These are phyloP conservation scores for Graptemys geographica DNA, from an alignment of 2,797 vertebrate species.

Conservation along the genomic window DNA sequence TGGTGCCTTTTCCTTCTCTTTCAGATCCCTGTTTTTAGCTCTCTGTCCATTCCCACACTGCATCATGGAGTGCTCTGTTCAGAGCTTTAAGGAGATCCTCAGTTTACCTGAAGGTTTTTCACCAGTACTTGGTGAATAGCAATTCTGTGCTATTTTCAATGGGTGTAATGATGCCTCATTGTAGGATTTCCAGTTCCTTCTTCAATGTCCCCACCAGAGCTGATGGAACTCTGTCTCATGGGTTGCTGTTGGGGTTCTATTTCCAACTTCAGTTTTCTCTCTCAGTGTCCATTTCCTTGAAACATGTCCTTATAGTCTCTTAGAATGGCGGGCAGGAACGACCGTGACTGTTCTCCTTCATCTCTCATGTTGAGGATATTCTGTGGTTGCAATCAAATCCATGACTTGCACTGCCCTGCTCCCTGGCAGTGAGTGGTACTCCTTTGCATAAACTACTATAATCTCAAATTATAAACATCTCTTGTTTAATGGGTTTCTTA, in stretches of 20 bases:
- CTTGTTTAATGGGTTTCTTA: background rate
- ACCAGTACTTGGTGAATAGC: too few relatives aligned
- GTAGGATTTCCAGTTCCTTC: background rate
- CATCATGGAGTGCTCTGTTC: background rate
- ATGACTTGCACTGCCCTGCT: background rate
- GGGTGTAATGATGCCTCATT: background rate
- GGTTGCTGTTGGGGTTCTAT: background rate
- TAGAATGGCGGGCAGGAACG: background rate
- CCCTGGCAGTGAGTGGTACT: background rate
- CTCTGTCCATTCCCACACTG: background rate
- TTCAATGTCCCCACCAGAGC: background rate
- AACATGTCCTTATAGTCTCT: background rate
- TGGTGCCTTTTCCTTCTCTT: background rate
- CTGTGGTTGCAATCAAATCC: background rate
- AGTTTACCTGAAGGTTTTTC: background rate
- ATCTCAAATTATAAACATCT: background rate
- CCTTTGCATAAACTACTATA: background rate
- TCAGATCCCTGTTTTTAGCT: background rate
- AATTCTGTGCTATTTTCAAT: background rate
- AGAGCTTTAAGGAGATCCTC: background rate
- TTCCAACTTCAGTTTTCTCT: background rate
- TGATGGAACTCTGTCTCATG: background rate
- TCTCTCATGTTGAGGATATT: background rate
- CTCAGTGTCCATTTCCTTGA: background rate
- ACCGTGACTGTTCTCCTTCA: background rate